Evolutionary conservation across 2,113 vertebrate species (phyloP), one percentile per base, ranked within the genome.

Genomic region (Catharus fuscescens): DNA sequence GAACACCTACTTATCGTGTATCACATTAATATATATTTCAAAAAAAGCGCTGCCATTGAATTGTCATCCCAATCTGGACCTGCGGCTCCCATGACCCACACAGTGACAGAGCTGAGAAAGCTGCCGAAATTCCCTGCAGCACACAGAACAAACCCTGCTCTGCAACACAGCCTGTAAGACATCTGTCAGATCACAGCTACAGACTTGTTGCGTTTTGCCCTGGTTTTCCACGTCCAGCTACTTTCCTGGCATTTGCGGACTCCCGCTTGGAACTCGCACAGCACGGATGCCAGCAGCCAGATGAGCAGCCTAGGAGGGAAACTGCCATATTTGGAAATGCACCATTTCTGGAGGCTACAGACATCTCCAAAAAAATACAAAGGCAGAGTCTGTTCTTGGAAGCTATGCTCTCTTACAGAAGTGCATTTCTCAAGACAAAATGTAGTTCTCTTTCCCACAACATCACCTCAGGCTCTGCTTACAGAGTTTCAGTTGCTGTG

Each of bases 181-280:
- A 80, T 95, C 92, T 92, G 88, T 65, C 86, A 76, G 93, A 80
- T 47, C 6, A 1, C 57, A 93, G 84, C 74, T 29, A 16, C 57
- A 88, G 90, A 50, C 85, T 73, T 24, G 73, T 79, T 57, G 67
- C 19, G 0, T 72, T 96, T 90, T 91, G 79, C 86, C 73, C 94
- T 79, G 38, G 5, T 69, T 76, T 84, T 80, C 67, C 81, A 66
- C 1, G 0, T 88, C 59, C 79, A 80, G 94, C 95, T 94, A 96
- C 93, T 95, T 96, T 94, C 92, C 94, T 93, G 95, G 96, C 90
- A 90, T 77, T 80, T 40, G 38, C 88, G 52, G n/a, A 67, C 71
- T 85, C 26, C 23, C 56, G 83, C 91, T 88, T 94, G 79, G 94
- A 96, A 86, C 86, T 60, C 15, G 1, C 40, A 40, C 70, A 94